phyloP scores from a whole-genome alignment of 2,113 vertebrate species.

The Bos javanicus region DNA sequence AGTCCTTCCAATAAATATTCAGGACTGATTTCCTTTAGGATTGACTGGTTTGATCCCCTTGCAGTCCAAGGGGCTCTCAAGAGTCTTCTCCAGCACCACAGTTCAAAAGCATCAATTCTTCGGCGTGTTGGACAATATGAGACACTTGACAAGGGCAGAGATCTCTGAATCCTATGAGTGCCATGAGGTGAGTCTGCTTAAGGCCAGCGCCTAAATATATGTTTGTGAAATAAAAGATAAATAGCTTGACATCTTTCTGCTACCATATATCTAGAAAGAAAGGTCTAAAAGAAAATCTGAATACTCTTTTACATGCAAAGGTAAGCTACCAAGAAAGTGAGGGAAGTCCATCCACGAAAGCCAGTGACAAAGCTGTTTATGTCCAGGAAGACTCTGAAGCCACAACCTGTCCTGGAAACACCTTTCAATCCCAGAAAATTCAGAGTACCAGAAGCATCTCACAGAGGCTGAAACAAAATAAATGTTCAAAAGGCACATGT shows the following conservation, averaged over 20 bases:
- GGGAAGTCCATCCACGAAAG: background rate
- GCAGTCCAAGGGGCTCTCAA: background rate
- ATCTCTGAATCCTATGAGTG: background rate
- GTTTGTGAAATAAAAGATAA: background rate
- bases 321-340: background rate
- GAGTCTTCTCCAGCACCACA: background rate
- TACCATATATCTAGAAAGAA: background rate
- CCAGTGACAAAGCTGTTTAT: background rate
- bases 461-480: background rate
- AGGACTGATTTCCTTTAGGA: background rate
- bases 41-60: background rate
- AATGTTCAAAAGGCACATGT: background rate
- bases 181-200: background rate
- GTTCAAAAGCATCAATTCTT: background rate
- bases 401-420: background rate
- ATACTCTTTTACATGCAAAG: background rate
- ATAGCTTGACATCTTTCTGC: background rate
- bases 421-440: background rate
- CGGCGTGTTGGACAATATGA: fast-evolving
- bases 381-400: background rate
- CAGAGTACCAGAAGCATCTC: background rate
- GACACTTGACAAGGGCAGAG: background rate
- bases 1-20: background rate
- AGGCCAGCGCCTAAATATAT: background rate
- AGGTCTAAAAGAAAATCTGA: background rate